These are phyloP conservation scores for Graphium colonna DNA, from an alignment of 2,888 invertebrate genomes.

Conservation along the genomic window DNA sequence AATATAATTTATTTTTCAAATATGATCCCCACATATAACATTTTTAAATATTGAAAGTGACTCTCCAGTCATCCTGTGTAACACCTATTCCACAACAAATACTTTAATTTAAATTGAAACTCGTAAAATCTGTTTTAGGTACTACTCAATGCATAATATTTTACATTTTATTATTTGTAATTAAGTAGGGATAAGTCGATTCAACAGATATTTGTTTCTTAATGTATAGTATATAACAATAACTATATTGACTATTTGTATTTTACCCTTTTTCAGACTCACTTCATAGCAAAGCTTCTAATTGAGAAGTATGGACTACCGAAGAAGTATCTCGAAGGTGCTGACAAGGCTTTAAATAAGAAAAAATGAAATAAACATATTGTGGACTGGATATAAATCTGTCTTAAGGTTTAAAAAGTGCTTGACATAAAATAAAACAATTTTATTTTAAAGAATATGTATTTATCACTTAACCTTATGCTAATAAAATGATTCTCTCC, in stretches of 20 bases:
- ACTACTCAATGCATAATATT: too few relatives aligned
- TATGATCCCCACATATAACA: too few relatives aligned
- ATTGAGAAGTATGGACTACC: slow-evolving; percentile 88
- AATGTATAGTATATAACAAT: background rate
- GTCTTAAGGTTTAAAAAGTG: background rate
- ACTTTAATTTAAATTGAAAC: too few relatives aligned
- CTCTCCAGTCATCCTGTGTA: too few relatives aligned
- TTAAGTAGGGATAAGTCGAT: too few relatives aligned
- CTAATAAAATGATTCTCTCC: slow-evolving; percentile 16
- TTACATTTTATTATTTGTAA: too few relatives aligned
- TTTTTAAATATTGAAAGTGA: too few relatives aligned
- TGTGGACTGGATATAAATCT: background rate
- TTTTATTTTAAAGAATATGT: slow-evolving; percentile 19
- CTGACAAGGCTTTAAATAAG: slow-evolving; percentile 87
- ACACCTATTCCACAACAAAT: too few relatives aligned
- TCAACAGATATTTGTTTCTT: too few relatives aligned
- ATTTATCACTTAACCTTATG: slow-evolving; percentile 26
- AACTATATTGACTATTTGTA: background rate
- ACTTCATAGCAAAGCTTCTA: slow-evolving; percentile 72
- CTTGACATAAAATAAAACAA: slow-evolving; percentile 16
- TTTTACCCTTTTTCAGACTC: slow-evolving; percentile 57
- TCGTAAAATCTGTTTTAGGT: too few relatives aligned
- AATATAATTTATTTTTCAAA: too few relatives aligned
- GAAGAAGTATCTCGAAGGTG: slow-evolving; percentile 86
- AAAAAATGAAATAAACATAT: slow-evolving; percentile 60